Evolutionary conservation across 2,888 invertebrate species (phyloP).

Genomic region (Eucera pruinosa): DNA sequence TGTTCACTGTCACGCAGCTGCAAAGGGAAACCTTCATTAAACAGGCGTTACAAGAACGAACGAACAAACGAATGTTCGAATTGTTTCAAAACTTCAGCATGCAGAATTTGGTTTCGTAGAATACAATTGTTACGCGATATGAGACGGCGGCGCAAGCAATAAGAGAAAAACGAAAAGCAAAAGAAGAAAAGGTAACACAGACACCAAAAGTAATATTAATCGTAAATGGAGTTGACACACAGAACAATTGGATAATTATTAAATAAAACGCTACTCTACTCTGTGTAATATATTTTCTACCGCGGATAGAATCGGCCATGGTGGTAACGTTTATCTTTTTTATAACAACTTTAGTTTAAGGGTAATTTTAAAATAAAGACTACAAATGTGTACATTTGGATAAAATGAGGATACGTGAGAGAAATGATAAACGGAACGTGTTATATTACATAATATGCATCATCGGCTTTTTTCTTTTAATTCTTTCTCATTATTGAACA

Average conservation of each 20-base stretch:
- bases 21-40: conserved; percentile 75
- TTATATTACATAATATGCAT: conserved; percentile 25
- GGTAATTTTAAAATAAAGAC: conserved; percentile 38
- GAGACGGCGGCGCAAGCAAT: conserved; percentile 32
- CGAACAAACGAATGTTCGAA: conserved; percentile 71
- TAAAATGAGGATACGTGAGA: no score
- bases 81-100: conserved; percentile 75
- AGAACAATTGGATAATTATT: conserved; percentile 26
- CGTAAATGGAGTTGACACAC: neutral
- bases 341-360: conserved; percentile 26
- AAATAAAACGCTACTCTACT: conserved; percentile 51
- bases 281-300: conserved; percentile 22
- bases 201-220: neutral
- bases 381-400: conserved; percentile 12
- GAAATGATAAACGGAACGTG: no score
- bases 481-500: conserved; percentile 18
- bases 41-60: conserved; percentile 69
- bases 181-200: neutral
- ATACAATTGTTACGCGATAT: conserved; percentile 57
- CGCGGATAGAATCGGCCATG: neutral
- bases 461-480: conserved; percentile 36
- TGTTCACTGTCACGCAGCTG: conserved; percentile 59
- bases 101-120: conserved; percentile 68
- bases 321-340: conserved; percentile 25
- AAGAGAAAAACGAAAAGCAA: neutral